Percentiles rank a stretch among this genome's conserved stretches.
Evolutionary conservation across 2,113 vertebrate species (phyloP).

Genomic region (Dermatemys mawii): DNA sequence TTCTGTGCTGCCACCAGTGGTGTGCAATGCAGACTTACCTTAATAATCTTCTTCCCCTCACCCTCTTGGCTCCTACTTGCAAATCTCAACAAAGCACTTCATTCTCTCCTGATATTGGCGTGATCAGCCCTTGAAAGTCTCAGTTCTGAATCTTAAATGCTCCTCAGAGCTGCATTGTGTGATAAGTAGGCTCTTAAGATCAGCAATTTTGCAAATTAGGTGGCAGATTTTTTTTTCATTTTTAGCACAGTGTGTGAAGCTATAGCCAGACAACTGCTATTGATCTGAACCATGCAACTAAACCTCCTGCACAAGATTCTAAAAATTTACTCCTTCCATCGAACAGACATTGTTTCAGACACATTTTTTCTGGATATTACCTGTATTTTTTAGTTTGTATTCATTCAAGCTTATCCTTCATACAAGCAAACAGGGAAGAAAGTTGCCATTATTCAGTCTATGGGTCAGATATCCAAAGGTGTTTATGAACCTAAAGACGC

Average conservation of each 20-base stretch:
- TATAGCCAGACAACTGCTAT: not conserved
- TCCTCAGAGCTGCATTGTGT: not conserved
- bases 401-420: not conserved
- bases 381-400: not conserved
- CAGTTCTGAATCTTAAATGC: not conserved
- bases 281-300: not conserved
- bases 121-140: not conserved
- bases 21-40: not conserved
- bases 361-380: not conserved
- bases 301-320: not conserved
- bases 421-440: not conserved
- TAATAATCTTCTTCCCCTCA: not conserved
- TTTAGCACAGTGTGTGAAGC: not conserved
- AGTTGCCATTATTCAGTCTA: not conserved
- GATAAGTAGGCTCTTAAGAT: not conserved
- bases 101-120: not conserved
- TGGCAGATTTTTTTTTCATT: not conserved
- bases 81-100: not conserved
- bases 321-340: not conserved
- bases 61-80: not conserved
- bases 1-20: accelerated
- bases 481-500: not conserved
- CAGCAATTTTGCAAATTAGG: not conserved
- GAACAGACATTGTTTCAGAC: not conserved
- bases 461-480: too few relatives aligned